Evolutionary conservation across 2,113 vertebrate species (phyloP).

Genomic region (Lepus americanus): DNA sequence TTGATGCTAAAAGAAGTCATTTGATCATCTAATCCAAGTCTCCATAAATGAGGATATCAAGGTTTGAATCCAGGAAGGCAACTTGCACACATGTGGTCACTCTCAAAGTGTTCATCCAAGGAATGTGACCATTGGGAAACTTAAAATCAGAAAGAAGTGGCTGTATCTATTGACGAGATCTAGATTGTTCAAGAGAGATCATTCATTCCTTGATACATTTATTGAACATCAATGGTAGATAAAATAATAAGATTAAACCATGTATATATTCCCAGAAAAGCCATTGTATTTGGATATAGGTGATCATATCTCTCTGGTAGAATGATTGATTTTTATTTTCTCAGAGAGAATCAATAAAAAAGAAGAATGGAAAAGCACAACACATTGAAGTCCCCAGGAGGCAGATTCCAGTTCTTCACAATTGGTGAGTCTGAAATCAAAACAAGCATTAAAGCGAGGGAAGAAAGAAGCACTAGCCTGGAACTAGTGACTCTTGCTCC

Average conservation of each 20-base stretch:
- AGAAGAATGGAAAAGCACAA: neutral
- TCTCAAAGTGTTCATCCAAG: neutral
- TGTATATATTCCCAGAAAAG: constrained; percentile 2
- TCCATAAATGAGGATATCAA: neutral
- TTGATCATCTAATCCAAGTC: neutral
- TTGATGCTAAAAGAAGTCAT: neutral
- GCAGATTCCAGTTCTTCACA: constrained; percentile 40
- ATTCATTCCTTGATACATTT: neutral
- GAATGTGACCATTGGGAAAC: neutral
- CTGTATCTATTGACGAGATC: neutral
- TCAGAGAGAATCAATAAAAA: constrained; percentile 26
- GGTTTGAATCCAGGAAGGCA: neutral
- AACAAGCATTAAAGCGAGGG: constrained; percentile 20
- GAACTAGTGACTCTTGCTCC: constrained; percentile 26
- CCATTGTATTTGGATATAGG: neutral
- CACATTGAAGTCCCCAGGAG: neutral
- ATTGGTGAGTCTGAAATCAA: constrained; percentile 54
- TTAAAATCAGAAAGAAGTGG: neutral
- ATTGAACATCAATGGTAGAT: neutral
- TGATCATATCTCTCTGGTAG: neutral
- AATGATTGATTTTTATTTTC: constrained; percentile 11
- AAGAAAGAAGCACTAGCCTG: neutral
- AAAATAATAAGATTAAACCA: neutral
- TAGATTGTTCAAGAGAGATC: neutral
- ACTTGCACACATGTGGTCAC: neutral